Evolutionary conservation across 2,888 invertebrate species (phyloP).

Genomic region (Julus scandinavius): DNA sequence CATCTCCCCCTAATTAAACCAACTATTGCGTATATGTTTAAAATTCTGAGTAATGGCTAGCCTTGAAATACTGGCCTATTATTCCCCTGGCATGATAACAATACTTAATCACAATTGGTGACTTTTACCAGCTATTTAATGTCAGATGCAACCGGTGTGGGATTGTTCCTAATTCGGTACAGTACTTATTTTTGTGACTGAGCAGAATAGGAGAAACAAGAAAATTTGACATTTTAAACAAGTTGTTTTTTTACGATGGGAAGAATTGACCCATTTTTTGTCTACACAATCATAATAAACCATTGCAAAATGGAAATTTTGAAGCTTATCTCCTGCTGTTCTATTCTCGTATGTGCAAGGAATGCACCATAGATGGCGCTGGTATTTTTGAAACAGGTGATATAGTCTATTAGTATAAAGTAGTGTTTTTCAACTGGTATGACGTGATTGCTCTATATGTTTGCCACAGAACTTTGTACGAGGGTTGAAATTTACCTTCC

Average conservation of each 20-base stretch:
- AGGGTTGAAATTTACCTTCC: too few relatives aligned
- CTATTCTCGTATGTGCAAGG: too few relatives aligned
- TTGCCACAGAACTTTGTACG: too few relatives aligned
- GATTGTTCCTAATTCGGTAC: background rate
- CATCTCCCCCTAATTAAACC: background rate
- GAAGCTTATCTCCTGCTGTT: too few relatives aligned
- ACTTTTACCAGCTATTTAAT: background rate
- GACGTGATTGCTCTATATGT: too few relatives aligned
- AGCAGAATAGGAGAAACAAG: background rate
- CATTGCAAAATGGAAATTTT: too few relatives aligned
- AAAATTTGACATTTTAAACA: background rate
- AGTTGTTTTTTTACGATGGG: background rate
- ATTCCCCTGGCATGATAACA: background rate
- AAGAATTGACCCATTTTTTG: background rate
- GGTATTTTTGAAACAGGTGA: too few relatives aligned
- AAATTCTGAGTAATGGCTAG: constrained; percentile 19
- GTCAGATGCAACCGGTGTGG: background rate
- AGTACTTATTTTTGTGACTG: constrained; percentile 8
- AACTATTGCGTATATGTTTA: background rate
- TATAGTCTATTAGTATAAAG: too few relatives aligned
- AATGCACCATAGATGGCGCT: too few relatives aligned
- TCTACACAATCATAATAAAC: background rate
- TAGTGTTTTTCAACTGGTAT: too few relatives aligned
- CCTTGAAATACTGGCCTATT: constrained; percentile 35
- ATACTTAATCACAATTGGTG: constrained; percentile 1